Evolutionary conservation across 1,140 invertebrate genomes (phyloP).

Genomic region (Sipha flava): DNA sequence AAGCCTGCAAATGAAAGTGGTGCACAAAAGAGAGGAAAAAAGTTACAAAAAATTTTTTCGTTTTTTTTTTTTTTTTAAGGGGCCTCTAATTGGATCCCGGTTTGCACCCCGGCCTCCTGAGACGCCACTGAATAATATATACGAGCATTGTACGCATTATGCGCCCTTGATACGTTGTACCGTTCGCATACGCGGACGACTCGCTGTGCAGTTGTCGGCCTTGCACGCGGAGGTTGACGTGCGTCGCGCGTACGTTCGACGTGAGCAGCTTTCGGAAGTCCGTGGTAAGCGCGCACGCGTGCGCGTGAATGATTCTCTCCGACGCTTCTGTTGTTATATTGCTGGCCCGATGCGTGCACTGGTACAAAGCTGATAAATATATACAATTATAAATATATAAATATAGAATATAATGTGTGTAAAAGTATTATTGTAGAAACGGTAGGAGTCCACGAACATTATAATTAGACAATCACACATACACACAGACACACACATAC

Average conservation of each 20-base stretch:
- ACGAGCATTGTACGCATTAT: too few relatives aligned
- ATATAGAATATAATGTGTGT: too few relatives aligned
- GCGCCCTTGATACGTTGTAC: not conserved
- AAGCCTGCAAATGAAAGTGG: too few relatives aligned
- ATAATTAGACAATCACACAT: slow-evolving; percentile 5
- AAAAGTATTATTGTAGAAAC: not conserved
- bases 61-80: too few relatives aligned
- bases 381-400: too few relatives aligned
- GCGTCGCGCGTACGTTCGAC: not conserved
- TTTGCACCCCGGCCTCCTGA: too few relatives aligned
- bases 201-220: not conserved
- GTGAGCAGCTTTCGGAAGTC: slow-evolving; percentile 24
- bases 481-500: too few relatives aligned
- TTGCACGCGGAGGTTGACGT: not conserved
- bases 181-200: too few relatives aligned
- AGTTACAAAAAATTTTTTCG: too few relatives aligned
- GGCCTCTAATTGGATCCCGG: too few relatives aligned
- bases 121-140: too few relatives aligned
- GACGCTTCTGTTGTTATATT: not conserved
- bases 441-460: not conserved
- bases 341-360: not conserved
- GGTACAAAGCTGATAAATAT: not conserved
- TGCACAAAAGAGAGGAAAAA: too few relatives aligned
- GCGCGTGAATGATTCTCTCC: not conserved
- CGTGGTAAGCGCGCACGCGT: not conserved